Base-by-base conservation (phyloP, 2,888 invertebrate species). In the Drosophila testacea region DNA sequence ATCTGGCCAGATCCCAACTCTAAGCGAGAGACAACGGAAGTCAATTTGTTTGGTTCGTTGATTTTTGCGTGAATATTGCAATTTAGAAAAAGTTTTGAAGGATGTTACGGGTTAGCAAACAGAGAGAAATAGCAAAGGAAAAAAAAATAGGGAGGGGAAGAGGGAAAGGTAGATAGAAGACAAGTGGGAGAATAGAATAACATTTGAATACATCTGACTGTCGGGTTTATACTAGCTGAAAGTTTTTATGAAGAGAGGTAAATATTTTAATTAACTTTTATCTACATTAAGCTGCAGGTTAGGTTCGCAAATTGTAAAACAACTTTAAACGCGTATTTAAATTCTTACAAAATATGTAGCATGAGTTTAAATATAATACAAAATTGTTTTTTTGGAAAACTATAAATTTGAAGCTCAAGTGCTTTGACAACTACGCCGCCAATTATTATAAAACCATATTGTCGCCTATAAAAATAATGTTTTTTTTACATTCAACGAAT, bases 31-130 rank as follows among this genome's bases (percentile, higher is more conserved):
- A 68, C 44, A 72, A 61, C 68, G 79, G 72, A 77, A 77, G 72
- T 72, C 76, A 79, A 76, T 79, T 77, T 77, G 62, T 46, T 61
- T 50, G 79, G 63, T 64, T 70, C 63, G 77, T 69, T 79, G 79
- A 50, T 30, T 75, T 77, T 69, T 79, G 70, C 55, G 54, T 68
- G 69, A 78, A 76, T 73, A 63, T 73, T 63, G 63, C 78, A 73
- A 63, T 73, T 77, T 47, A 50, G 22, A 61, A 41, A 62, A 47
- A 55, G 60, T 50, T 76, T 59, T 44, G 57, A 57, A 75, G 73
- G 62, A 67, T 73, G 50, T 60, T 48, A 52, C 41, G 44, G 61
- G 56, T 61, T 34, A 42, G 47, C 60, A 70, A 60, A 41, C 38
- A 70, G 36, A 38, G 0, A 32, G 34, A 56, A 51, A 47, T 16